These are phyloP conservation scores for Vanessa atalanta DNA, from an alignment of 1,140 invertebrate species.

Conservation along the genomic window DNA sequence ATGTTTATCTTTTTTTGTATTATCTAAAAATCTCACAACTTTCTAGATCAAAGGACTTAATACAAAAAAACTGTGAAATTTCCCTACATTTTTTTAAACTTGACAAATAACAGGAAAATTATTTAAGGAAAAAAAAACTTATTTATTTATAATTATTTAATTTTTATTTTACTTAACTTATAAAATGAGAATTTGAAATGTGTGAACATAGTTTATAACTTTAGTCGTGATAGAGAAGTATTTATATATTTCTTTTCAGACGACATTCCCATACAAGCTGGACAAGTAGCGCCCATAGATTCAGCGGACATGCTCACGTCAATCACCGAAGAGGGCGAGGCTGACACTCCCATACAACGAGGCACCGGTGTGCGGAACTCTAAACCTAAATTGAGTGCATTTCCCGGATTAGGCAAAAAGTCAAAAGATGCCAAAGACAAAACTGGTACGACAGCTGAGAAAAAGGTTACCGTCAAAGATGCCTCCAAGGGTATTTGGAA, in stretches of 20 bases:
- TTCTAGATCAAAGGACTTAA: too few species aligned
- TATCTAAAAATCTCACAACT: too few species aligned
- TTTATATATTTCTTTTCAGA: conserved; percentile 57
- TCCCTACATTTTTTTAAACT: too few species aligned
- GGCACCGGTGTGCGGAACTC: conserved; percentile 65
- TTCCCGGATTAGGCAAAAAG: conserved; percentile 77
- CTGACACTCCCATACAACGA: conserved; percentile 69
- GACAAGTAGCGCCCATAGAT: conserved; percentile 66
- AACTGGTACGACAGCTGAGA: conserved; percentile 53
- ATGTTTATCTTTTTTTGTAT: too few species aligned
- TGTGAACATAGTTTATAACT: too few species aligned
- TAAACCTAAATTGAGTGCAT: conserved; percentile 75
- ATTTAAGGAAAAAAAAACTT: too few species aligned
- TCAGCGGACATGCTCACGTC: conserved; percentile 72
- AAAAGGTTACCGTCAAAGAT: conserved; percentile 73
- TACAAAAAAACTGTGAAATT: too few species aligned
- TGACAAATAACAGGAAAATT: too few species aligned
- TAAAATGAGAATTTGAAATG: too few species aligned
- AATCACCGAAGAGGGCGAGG: conserved; percentile 76
- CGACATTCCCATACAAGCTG: conserved; percentile 79
- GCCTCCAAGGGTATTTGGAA: conserved; percentile 73
- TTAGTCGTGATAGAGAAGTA: too few species aligned
- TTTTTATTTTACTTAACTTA: too few species aligned
- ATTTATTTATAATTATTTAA: too few species aligned
- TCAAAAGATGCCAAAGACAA: conserved; percentile 75